Evolutionary conservation across 1,140 invertebrate genomes (phyloP).

Genomic region (Phthorimaea operculella): DNA sequence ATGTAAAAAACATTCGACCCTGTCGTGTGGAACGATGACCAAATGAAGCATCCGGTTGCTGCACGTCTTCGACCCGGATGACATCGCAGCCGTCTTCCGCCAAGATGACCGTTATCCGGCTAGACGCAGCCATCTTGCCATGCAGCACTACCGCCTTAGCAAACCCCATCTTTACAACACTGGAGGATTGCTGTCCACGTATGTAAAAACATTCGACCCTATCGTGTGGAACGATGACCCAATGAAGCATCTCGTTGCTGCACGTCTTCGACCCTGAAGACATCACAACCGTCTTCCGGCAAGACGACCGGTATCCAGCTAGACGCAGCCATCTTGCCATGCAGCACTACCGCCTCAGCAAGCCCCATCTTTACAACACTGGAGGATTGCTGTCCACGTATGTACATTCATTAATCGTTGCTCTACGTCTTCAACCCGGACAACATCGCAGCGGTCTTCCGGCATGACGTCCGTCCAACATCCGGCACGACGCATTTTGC

Average conservation of each 20-base stretch:
- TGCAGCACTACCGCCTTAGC: constrained; percentile 80
- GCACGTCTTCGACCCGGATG: constrained; percentile 81
- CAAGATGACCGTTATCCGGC: constrained; percentile 77
- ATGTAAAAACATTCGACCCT: constrained; percentile 25
- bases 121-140: constrained; percentile 82
- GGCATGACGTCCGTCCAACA: constrained; percentile 74
- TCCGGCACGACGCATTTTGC: constrained; percentile 82
- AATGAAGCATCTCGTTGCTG: too few relatives aligned
- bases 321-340: constrained; percentile 85
- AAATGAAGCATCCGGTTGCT: constrained; percentile 77
- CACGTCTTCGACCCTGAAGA: too few relatives aligned
- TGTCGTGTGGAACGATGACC: too few relatives aligned
- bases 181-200: constrained; percentile 88
- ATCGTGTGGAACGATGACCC: too few relatives aligned
- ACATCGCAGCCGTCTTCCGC: constrained; percentile 81
- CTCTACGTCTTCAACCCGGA: constrained; percentile 83
- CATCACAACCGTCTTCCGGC: constrained; percentile 80
- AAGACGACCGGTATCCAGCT: constrained; percentile 77
- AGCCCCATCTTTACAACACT: too few relatives aligned
- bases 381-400: constrained; percentile 89
- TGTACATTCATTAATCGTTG: too few relatives aligned
- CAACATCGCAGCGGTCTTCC: constrained; percentile 81
- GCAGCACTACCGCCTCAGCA: constrained; percentile 78
- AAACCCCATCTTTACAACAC: constrained; percentile 79
- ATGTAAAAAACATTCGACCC: constrained; percentile 24